Conservation (phyloP, 30 jellyfish, hydroid and myxozoan species). For the Aurelia sp. region DNA sequence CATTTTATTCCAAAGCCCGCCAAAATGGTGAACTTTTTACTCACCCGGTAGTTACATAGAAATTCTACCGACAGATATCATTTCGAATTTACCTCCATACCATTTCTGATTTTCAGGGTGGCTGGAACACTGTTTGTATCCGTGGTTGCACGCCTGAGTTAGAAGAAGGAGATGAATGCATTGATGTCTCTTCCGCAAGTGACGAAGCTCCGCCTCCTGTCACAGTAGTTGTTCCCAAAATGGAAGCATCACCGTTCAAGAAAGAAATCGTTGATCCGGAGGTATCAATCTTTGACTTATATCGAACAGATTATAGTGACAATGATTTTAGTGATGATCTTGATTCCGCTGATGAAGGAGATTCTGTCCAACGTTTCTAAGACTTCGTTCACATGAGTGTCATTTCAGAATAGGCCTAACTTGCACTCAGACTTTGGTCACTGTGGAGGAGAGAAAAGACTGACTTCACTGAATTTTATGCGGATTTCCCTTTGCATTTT, state of each 20-base stretch:
- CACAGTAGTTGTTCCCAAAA: background rate
- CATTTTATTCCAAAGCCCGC: too few relatives aligned
- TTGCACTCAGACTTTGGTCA: too few relatives aligned
- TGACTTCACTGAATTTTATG: too few relatives aligned
- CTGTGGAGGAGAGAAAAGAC: too few relatives aligned
- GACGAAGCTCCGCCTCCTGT: background rate
- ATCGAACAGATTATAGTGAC: background rate
- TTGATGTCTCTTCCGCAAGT: slow-evolving; percentile 1
- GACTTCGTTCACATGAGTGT: too few relatives aligned
- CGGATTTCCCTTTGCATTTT: too few relatives aligned
- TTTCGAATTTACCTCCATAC: too few relatives aligned
- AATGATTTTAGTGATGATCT: slow-evolving; percentile 3
- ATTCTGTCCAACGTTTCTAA: background rate
- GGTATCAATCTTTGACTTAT: slow-evolving; percentile 23
- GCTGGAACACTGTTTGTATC: slow-evolving; percentile 75
- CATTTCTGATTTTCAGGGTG: slow-evolving; percentile 45
- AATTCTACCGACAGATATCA: too few relatives aligned
- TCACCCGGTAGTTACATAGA: too few relatives aligned
- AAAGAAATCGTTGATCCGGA: background rate
- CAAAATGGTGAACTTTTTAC: too few relatives aligned
- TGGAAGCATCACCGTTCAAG: slow-evolving; percentile 9
- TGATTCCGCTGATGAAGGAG: slow-evolving; percentile 15
- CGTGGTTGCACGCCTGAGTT: slow-evolving; percentile 69
- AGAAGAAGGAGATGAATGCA: slow-evolving; percentile 65
- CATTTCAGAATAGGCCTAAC: too few relatives aligned